A percentile compares a stretch with the other conserved stretches of the same genome.
These are phyloP conservation scores for Hypolimnas misippus DNA, from an alignment of 2,888 invertebrate species.

Conservation along the genomic window DNA sequence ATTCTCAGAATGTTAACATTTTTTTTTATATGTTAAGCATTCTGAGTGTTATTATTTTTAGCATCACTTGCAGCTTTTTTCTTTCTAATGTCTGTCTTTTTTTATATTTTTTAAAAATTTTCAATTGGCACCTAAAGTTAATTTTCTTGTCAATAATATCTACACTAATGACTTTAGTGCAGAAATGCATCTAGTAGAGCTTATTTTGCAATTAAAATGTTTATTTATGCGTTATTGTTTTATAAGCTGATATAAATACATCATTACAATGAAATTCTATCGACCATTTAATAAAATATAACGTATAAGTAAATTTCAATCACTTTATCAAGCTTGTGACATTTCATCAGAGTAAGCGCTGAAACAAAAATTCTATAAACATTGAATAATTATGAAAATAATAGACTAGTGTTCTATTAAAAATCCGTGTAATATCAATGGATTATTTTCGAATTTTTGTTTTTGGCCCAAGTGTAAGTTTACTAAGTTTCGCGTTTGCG, in stretches of 20 bases:
- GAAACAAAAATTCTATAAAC: too few relatives aligned
- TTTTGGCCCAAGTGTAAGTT: too few relatives aligned
- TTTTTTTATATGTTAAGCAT: too few relatives aligned
- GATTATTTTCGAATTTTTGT: constrained; percentile 11
- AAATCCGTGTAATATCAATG: background rate
- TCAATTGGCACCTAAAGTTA: constrained; percentile 5
- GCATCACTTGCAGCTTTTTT: too few relatives aligned
- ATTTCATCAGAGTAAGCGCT: too few relatives aligned
- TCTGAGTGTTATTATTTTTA: too few relatives aligned
- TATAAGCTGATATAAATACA: too few relatives aligned
- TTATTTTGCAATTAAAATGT: constrained; percentile 4
- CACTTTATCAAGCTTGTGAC: constrained; percentile 20
- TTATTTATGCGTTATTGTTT: background rate
- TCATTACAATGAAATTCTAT: too few relatives aligned
- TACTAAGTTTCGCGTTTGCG: too few relatives aligned
- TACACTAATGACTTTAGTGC: constrained; percentile 14
- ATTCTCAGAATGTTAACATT: too few relatives aligned
- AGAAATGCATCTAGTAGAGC: constrained; percentile 8
- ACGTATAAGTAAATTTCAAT: constrained; percentile 8
- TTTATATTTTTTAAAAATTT: background rate
- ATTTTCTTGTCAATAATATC: constrained; percentile 37
- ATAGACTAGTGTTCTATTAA: background rate
- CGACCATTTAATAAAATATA: background rate
- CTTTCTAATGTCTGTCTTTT: background rate
- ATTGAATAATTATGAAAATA: background rate